phyloP scores from a whole-genome alignment of 1,140 invertebrate species.

The Wiebesia pumilae region DNA sequence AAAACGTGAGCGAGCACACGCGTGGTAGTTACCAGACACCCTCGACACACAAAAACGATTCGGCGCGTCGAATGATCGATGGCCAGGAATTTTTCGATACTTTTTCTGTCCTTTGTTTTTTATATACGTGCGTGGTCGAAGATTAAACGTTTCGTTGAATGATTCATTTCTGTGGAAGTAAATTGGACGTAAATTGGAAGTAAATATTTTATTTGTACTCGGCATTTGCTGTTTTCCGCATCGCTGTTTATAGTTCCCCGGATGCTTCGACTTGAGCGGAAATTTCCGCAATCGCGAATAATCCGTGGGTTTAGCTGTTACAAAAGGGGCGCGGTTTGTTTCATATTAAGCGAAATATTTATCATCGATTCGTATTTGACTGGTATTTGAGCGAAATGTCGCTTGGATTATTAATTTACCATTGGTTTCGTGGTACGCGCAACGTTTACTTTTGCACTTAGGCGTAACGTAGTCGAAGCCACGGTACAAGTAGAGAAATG shows the following conservation, averaged over 20 bases:
- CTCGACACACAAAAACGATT: constrained; percentile 24
- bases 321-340: neutral
- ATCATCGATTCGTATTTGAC: too few species aligned
- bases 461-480: too few species aligned
- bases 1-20: neutral
- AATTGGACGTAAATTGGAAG: too few species aligned
- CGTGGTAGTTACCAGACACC: neutral
- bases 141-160: constrained; percentile 43
- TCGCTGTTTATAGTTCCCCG: constrained; percentile 22
- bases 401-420: too few species aligned
- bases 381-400: too few species aligned
- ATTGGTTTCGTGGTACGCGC: too few species aligned
- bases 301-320: neutral
- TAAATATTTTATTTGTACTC: constrained; percentile 29
- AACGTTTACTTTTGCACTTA: too few species aligned
- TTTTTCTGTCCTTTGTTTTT: constrained; percentile 3
- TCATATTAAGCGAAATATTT: neutral
- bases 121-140: neutral
- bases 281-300: neutral
- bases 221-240: neutral
- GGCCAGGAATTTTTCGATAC: constrained; percentile 29
- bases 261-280: neutral
- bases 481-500: too few species aligned
- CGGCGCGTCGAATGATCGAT: constrained; percentile 28
- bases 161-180: constrained; percentile 29